Percentiles rank a stretch among this genome's conserved stretches.
Evolutionary conservation across 2,797 vertebrate genomes (phyloP).

Genomic region (Acanthopagrus latus): DNA sequence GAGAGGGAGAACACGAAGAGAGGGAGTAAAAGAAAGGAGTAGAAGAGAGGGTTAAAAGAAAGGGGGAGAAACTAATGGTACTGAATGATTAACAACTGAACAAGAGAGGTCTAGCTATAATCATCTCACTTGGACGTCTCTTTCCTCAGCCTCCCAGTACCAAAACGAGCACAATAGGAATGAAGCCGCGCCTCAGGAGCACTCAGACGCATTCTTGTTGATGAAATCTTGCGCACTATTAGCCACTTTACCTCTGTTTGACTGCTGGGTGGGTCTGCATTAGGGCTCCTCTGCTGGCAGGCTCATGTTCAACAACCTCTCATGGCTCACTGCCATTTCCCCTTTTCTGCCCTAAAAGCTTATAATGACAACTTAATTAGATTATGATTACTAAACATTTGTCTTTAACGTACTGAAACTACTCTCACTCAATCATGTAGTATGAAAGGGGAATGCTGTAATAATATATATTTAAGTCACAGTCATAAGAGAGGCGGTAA

Average conservation of each 20-base stretch:
- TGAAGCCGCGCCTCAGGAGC: background rate
- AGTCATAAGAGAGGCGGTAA: constrained; percentile 36
- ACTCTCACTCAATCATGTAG: constrained; percentile 6
- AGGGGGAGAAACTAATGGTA: constrained; percentile 43
- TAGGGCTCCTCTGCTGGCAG: constrained; percentile 19
- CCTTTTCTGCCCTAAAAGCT: constrained; percentile 23
- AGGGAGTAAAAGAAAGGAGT: constrained; percentile 24
- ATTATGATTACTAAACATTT: constrained; percentile 39
- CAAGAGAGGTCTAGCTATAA: constrained; percentile 37
- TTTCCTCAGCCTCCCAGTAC: constrained; percentile 25
- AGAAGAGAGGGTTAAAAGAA: constrained; percentile 44
- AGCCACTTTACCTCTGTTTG: constrained; percentile 37
- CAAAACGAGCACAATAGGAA: constrained; percentile 26
- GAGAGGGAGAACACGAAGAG: constrained; percentile 39
- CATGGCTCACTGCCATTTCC: constrained; percentile 18
- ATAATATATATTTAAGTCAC: constrained; percentile 48
- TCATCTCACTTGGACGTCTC: constrained; percentile 46
- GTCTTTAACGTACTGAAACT: constrained; percentile 17
- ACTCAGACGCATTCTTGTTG: constrained; percentile 14
- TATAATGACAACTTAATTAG: constrained; percentile 30
- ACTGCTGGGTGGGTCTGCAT: constrained; percentile 36
- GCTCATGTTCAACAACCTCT: constrained; percentile 16
- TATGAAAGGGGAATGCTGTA: constrained; percentile 33
- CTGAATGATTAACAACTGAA: constrained; percentile 57
- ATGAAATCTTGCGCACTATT: constrained; percentile 32